A percentile compares a stretch with the other conserved stretches of the same genome.
Evolutionary conservation across 2,888 invertebrate species (phyloP).

Genomic region (Cosmia pyralina): DNA sequence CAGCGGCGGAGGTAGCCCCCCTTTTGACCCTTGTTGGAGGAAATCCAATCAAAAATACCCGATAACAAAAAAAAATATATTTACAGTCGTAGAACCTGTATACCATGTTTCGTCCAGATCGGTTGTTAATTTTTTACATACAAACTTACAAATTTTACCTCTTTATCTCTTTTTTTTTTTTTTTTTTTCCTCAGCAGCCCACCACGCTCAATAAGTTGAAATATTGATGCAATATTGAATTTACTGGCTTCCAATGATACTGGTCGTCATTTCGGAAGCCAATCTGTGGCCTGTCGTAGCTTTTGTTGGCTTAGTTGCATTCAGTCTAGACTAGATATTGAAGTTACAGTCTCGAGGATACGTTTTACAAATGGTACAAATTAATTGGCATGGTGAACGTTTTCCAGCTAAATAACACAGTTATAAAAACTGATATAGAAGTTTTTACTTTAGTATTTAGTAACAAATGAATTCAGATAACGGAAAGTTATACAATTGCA

Average conservation of each 20-base stretch:
- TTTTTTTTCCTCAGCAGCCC: neutral
- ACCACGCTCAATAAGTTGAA: neutral
- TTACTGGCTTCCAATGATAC: neutral
- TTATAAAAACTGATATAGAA: neutral
- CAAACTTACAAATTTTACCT: too few species aligned
- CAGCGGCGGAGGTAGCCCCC: too few species aligned
- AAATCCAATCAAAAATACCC: too few species aligned
- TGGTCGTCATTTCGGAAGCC: neutral
- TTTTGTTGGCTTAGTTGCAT: neutral
- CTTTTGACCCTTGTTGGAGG: too few species aligned
- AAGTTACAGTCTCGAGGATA: neutral
- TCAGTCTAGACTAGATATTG: too few species aligned
- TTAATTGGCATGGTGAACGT: neutral
- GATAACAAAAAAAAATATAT: too few species aligned
- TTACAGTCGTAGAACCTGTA: too few species aligned
- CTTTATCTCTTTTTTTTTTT: too few species aligned
- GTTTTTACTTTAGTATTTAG: neutral
- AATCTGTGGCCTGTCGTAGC: neutral
- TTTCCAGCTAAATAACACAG: neutral
- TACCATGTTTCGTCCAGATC: too few species aligned
- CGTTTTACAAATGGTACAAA: neutral
- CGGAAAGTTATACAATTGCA: slow-evolving; percentile 1
- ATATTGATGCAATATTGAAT: slow-evolving; percentile 5
- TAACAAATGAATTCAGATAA: slow-evolving; percentile 6
- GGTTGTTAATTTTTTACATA: too few species aligned